These are phyloP conservation scores for Tetanocera ferruginea DNA, from an alignment of 2,888 invertebrate genomes.

Conservation along the genomic window DNA sequence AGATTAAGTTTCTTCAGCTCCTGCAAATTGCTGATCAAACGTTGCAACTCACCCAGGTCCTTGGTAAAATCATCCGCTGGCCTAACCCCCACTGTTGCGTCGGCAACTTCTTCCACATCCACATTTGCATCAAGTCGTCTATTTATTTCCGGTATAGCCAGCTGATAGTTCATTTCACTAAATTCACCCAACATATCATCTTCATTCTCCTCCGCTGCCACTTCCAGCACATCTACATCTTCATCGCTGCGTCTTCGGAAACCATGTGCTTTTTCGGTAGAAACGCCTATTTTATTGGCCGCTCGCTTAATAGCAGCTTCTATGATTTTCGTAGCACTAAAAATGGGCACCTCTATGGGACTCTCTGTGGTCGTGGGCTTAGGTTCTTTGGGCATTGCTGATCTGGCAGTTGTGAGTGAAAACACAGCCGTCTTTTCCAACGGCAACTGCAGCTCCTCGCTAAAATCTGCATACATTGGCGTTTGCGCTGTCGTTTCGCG, in stretches of 20 bases:
- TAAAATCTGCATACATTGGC: background rate
- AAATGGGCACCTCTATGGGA: slow-evolving; percentile 59
- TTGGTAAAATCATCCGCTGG: background rate
- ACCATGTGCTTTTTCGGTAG: slow-evolving; percentile 56
- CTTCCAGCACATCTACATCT: slow-evolving; percentile 42
- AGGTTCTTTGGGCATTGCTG: slow-evolving; percentile 53
- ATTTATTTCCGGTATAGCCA: slow-evolving; percentile 55
- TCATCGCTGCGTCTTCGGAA: slow-evolving; percentile 58
- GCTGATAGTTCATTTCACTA: slow-evolving; percentile 63
- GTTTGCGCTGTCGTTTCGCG: background rate
- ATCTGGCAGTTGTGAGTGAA: slow-evolving; percentile 61
- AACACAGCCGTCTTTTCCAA: slow-evolving; percentile 58
- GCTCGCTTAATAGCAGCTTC: slow-evolving; percentile 64
- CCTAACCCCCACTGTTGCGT: background rate
- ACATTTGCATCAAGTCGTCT: slow-evolving; percentile 14
- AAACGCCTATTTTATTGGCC: slow-evolving; percentile 61
- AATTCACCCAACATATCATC: slow-evolving; percentile 61
- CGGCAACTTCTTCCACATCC: background rate
- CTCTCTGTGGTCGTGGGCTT: slow-evolving; percentile 59
- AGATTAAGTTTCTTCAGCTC: slow-evolving; percentile 64
- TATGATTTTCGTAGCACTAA: slow-evolving; percentile 65
- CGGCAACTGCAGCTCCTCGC: slow-evolving; percentile 25
- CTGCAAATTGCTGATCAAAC: slow-evolving; percentile 70
- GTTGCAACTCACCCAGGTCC: slow-evolving; percentile 71
- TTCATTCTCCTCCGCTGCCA: slow-evolving; percentile 49